Percentiles rank a stretch among this genome's conserved stretches.
phyloP scores from a whole-genome alignment of 1,140 invertebrate genomes.

The Microplitis demolitor region DNA sequence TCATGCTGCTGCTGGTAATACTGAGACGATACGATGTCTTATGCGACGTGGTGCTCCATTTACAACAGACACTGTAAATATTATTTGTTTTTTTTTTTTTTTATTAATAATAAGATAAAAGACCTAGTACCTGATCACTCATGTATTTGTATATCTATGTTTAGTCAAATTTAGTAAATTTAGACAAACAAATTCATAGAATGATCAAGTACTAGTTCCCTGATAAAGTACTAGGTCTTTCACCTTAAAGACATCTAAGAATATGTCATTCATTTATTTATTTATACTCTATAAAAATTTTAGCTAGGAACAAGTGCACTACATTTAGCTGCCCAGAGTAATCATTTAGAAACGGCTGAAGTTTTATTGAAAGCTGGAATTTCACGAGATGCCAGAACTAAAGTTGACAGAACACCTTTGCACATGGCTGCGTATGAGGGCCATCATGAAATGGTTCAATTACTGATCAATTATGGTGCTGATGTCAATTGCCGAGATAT shows the following conservation, averaged over 20 bases:
- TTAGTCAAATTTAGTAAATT: too few species aligned
- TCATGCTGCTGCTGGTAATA: slow-evolving; percentile 78
- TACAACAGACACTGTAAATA: slow-evolving; percentile 84
- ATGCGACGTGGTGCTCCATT: slow-evolving; percentile 89
- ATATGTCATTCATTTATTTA: too few species aligned
- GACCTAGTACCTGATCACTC: too few species aligned
- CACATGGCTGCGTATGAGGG: slow-evolving; percentile 88
- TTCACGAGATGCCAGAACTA: slow-evolving; percentile 85
- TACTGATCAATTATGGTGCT: slow-evolving; percentile 78
- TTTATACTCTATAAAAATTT: slow-evolving; percentile 15
- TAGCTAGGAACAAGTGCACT: slow-evolving; percentile 88
- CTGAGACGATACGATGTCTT: slow-evolving; percentile 75
- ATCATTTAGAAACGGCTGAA: slow-evolving; percentile 81
- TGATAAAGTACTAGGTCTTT: too few species aligned
- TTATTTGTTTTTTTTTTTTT: slow-evolving; percentile 1
- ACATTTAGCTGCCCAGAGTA: slow-evolving; percentile 84
- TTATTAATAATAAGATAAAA: not conserved
- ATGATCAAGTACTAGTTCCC: too few species aligned
- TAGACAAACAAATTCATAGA: too few species aligned
- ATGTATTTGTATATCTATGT: too few species aligned
- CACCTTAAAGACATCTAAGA: too few species aligned
- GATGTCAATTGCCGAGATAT: slow-evolving; percentile 84
- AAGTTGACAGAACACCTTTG: slow-evolving; percentile 89
- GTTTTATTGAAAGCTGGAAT: slow-evolving; percentile 84
- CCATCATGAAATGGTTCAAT: slow-evolving; percentile 75